Evolutionary conservation across 1,140 invertebrate species (phyloP).

Genomic region (Diachasmimorpha longicaudata): DNA sequence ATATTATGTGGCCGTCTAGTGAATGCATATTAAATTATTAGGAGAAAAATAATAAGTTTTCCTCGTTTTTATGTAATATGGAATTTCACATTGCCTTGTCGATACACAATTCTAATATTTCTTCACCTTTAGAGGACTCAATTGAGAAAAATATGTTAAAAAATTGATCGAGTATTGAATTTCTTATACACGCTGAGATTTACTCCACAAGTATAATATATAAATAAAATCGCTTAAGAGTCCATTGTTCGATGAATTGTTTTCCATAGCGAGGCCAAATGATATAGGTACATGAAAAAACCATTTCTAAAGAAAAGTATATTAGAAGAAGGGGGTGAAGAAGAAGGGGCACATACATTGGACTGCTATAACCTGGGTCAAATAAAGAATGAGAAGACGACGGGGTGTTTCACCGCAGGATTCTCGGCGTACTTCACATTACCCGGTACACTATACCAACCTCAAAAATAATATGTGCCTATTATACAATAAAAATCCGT

Average conservation of each 20-base stretch:
- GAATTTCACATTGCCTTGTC: no score
- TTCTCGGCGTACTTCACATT: slow-evolving; percentile 30
- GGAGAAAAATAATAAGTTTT: no score
- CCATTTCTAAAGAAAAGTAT: slow-evolving; percentile 7
- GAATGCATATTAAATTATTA: no score
- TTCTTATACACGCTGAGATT: no score
- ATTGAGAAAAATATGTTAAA: no score
- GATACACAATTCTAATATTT: no score
- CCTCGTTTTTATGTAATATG: no score
- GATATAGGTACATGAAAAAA: neutral
- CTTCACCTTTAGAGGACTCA: no score
- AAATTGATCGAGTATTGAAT: no score
- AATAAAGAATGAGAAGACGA: slow-evolving; percentile 30
- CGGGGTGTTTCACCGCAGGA: slow-evolving; percentile 35
- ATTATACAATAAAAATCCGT: slow-evolving; percentile 20
- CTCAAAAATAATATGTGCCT: neutral
- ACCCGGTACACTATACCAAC: neutral
- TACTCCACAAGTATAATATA: neutral
- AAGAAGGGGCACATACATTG: neutral
- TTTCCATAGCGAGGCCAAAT: slow-evolving; percentile 31
- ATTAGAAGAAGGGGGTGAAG: neutral
- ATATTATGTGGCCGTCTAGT: no score
- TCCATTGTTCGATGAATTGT: slow-evolving; percentile 40
- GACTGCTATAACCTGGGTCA: neutral
- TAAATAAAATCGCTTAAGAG: slow-evolving; percentile 41